phyloP scores from a whole-genome alignment of 2,888 invertebrate species.

The Parascotia fuliginaria region DNA sequence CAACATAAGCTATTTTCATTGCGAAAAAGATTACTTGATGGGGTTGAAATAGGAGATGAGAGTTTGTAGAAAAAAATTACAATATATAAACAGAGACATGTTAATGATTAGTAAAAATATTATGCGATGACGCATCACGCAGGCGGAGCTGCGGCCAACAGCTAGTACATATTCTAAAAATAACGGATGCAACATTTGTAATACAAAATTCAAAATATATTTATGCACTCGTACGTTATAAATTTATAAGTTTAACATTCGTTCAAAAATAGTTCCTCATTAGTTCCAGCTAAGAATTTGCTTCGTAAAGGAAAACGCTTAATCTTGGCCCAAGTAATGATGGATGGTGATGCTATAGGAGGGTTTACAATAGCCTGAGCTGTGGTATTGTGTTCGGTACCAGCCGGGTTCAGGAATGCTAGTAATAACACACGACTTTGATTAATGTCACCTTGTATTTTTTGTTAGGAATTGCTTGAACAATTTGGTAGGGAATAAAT shows the following conservation, averaged over 20 bases:
- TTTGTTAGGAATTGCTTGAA: constrained; percentile 12
- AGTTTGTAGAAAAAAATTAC: too few species aligned
- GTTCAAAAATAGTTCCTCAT: not conserved
- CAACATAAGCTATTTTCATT: too few species aligned
- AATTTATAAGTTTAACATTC: not conserved
- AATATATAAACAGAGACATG: too few species aligned
- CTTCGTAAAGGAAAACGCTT: constrained; percentile 10
- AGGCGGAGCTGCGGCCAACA: too few species aligned
- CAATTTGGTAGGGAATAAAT: constrained; percentile 15
- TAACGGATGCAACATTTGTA: too few species aligned
- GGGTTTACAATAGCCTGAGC: constrained; percentile 2
- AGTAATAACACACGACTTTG: constrained; percentile 42
- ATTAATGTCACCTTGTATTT: constrained; percentile 31
- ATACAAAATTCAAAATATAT: too few species aligned
- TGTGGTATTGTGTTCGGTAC: constrained; percentile 14
- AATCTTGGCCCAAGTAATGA: constrained; percentile 21
- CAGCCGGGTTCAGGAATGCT: constrained; percentile 22
- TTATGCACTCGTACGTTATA: not conserved
- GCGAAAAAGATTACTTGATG: too few species aligned
- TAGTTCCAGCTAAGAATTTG: constrained; percentile 1
- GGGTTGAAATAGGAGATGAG: too few species aligned
- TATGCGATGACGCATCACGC: too few species aligned
- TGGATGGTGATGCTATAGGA: constrained; percentile 1
- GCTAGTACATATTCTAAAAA: too few species aligned
- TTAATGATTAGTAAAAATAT: too few species aligned